Evolutionary conservation across 1,140 invertebrate species (phyloP), one percentile per base, ranked within the genome.

Genomic region (Lepidostoma basale): DNA sequence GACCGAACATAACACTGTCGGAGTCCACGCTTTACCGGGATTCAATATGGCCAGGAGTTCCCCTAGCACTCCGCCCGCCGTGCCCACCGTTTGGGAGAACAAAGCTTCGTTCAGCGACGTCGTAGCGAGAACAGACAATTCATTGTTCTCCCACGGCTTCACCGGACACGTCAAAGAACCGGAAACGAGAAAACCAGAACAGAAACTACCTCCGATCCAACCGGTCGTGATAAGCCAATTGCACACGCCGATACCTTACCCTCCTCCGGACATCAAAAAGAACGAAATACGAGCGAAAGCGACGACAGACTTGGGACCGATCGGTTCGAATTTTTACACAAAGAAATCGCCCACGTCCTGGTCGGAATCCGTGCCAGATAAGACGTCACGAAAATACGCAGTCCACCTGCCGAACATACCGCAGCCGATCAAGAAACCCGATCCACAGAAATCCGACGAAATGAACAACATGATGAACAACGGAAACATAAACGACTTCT

Each of bases 51-150:
- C 71, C 8, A 69, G 71, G 36, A 73, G 59, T 44, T 73, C 71
- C 20, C 58, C 71, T 0, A 67, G 63, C 30, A 69, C 71, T 45
- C 71, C 71, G 6, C 71, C 71, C n/a, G 71, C 67, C 12, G 58
- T 69, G 2, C 18, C 66, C 12, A 69, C 71, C 2, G 71, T 73
- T 49, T 73, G 71, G 71, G 72, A 72, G 56, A 74, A 74, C 56
- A 67, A 65, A 60, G 72, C 72, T 36, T 70, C 72, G 0, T 74
- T 74, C 58, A 74, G 72, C 25, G 72, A 74, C 28, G 72, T 72
- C 10, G 72, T 74, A 0, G 65, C 72, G 3, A 25, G 72, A 12
- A 66, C 72, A 14, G 72, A 74, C 26, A 64, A 67, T 39, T 70
- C 68, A 25, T 59, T 65, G 2, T 69, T 47, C 28, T 44, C 72